Evolutionary conservation across 2,888 invertebrate species (phyloP), one percentile per base, ranked within the genome.

Genomic region (Apodemia mormo): DNA sequence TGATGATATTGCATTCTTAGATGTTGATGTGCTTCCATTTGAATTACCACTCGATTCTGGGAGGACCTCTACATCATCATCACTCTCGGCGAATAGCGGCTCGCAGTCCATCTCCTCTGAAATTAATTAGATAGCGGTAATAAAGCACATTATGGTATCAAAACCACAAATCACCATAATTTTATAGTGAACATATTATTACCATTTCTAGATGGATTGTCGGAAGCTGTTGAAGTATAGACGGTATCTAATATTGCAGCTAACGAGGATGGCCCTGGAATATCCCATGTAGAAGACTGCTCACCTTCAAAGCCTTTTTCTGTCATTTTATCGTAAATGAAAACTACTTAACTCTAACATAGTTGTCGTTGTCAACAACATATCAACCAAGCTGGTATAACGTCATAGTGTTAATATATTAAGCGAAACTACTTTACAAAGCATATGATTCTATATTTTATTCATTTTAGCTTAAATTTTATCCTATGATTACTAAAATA

Each of bases 101-200:
- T 95, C 95, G 85, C 94, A 95, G 76, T 95, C 95, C 94, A 95
- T 95, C 80, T 95, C 94, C 77, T 94, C 95, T 91, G 92, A 78
- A 94, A 85, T 73, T 61, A 61, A 77, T 74, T 72, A 74, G 69
- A 73, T 67, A 67, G 54, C n/a, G 64, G 54, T 37, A 70, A 68
- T 12, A 29, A 64, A 65, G 33, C 45, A 64, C 22, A 45, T 30
- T 52, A 22, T 7, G n/a, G 68, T 67, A 12, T 61, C 22, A 64
- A 43, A 22, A 61, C 30, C 14, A 9, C 9, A 37, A 52, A 40
- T n/a, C 9, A 45, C n/a, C n/a, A 33, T 30, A 49, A 10, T 49
- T 10, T 66, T 43, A 61, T 3, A 33, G 33, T 33, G 43, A 30
- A 43, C 14, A 65, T 64, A 49, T 72, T 64, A 49, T 72, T 86